Evolutionary conservation across 2,113 vertebrate species (phyloP), one percentile per base, ranked within the genome.

Genomic region (Delphinapterus leucas): DNA sequence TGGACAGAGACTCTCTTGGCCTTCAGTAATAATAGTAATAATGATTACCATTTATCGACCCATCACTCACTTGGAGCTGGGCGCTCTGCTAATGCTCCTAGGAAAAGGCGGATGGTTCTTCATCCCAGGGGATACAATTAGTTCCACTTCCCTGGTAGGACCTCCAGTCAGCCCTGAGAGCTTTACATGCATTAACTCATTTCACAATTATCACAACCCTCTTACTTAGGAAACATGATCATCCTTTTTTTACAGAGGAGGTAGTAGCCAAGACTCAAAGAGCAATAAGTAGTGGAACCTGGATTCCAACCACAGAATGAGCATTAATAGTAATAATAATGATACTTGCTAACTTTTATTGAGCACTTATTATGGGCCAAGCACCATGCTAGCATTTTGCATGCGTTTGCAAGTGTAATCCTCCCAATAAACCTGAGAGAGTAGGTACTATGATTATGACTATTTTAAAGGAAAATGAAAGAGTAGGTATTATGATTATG

Each of bases 21-120:
- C 49, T 95, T 82, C 67, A 74, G 68, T 83, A 94, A 94, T 91
- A 49, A 94, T 58, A 96, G 55, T 49, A 76, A 92, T 81, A 86
- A 67, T 94, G 88, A 93, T 76, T 94, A 89, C 14, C 91, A 44
- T 68, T 90, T 95, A 71, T 36, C 0, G 0, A 63, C 70, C 33
- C 47, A 86, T 89, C 88, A 79, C 41, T 96, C 82, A 73, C 68
- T 80, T 49, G 0, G 1, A 82, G 38, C 33, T 41, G 36, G 33
- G 25, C 1, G 5, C 41, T 94, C 49, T 83, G 63, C 49, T 93
- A 93, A 58, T 2, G 8, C n/a, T 90, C 70, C 44, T 68, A 84
- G 68, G 41, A 53, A 96, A 95, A 55, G 38, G 38, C 90, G 31
- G 44, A 70, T 2, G 0, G n/a, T 89, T 82, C 88, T 93, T 97